A percentile compares a stretch with the other conserved stretches of the same genome.
These are phyloP conservation scores for Larimichthys polyactis DNA, from an alignment of 2,113 vertebrate genomes.

Conservation along the genomic window DNA sequence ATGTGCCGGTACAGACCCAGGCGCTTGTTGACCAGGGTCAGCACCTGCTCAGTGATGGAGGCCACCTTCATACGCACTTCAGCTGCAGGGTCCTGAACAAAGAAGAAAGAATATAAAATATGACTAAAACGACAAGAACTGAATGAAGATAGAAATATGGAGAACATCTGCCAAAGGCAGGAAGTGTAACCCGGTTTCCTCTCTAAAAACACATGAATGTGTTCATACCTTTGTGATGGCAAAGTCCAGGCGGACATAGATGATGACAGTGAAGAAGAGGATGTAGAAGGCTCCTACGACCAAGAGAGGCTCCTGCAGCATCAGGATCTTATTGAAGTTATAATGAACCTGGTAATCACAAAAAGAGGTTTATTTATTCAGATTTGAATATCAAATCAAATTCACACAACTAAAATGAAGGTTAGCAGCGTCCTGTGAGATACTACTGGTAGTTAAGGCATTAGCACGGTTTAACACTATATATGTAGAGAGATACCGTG, in stretches of 20 bases:
- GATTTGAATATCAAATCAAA: neutral
- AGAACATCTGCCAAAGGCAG: neutral
- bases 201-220: too few species aligned
- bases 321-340: constrained; percentile 96
- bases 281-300: constrained; percentile 98
- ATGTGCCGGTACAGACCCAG: constrained; percentile 96
- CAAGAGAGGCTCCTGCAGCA: constrained; percentile 97
- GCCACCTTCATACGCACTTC: constrained; percentile 99
- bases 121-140: neutral
- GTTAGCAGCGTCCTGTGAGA: too few species aligned
- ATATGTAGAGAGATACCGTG: too few species aligned
- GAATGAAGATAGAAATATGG: neutral
- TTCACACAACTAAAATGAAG: neutral
- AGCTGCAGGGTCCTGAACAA: constrained; percentile 92
- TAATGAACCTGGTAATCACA: constrained; percentile 90
- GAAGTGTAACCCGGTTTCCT: neutral
- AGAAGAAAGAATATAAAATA: neutral
- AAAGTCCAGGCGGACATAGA: constrained; percentile 97
- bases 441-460: too few species aligned
- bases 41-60: constrained; percentile 97
- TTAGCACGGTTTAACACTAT: too few species aligned
- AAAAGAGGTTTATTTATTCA: neutral
- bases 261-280: constrained; percentile 96
- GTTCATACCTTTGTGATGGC: constrained; percentile 97
- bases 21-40: constrained; percentile 96